Percentiles rank a stretch among this genome's conserved stretches.
Evolutionary conservation across 2,888 invertebrate species (phyloP).

Genomic region (Agapostemon virescens): DNA sequence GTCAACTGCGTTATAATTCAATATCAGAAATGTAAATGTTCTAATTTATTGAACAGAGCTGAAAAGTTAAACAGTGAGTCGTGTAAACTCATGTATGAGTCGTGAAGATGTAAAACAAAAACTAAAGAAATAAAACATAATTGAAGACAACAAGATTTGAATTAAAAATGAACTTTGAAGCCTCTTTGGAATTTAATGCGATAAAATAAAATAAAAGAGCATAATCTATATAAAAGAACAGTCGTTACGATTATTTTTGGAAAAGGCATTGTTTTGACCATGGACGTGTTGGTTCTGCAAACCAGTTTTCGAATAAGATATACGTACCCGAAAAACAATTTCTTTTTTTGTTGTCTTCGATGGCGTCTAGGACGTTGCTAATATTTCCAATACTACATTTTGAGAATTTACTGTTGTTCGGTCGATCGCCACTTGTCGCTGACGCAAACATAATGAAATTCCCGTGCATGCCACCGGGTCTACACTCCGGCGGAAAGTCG

Average conservation of each 20-base stretch:
- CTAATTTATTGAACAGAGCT: no score
- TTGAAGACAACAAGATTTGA: no score
- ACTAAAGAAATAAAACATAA: not conserved
- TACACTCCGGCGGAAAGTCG: slow-evolving; percentile 94
- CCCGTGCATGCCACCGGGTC: slow-evolving; percentile 94
- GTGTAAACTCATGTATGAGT: no score
- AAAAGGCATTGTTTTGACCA: not conserved
- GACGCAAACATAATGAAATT: slow-evolving; percentile 99
- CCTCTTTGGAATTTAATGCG: not conserved
- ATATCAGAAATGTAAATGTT: no score
- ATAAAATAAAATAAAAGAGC: not conserved
- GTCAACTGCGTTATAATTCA: no score
- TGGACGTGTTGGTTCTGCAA: not conserved
- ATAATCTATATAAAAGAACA: not conserved
- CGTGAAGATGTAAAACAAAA: not conserved
- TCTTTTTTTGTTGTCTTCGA: slow-evolving; percentile 93
- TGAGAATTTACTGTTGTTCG: slow-evolving; percentile 98
- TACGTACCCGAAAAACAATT: slow-evolving; percentile 91
- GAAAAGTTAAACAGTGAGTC: no score
- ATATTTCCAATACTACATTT: slow-evolving; percentile 97
- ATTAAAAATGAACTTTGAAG: not conserved
- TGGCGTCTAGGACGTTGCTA: slow-evolving; percentile 95
- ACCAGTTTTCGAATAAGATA: not conserved
- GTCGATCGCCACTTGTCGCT: slow-evolving; percentile 98
- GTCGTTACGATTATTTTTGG: not conserved